phyloP scores from a whole-genome alignment of 1,140 invertebrate genomes.

The Drosophila setifemur region DNA sequence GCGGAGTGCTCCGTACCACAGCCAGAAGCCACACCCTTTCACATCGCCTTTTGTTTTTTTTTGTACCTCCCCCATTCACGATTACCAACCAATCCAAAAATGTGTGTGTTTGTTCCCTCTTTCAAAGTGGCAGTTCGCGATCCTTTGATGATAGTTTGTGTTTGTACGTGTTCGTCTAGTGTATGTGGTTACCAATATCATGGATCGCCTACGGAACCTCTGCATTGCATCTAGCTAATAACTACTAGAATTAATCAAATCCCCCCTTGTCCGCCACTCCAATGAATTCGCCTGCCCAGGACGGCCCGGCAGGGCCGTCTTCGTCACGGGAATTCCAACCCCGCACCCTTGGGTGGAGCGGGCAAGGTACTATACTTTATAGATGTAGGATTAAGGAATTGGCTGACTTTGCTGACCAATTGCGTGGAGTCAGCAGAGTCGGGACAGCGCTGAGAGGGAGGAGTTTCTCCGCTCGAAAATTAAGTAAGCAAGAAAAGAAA shows the following conservation, averaged over 20 bases:
- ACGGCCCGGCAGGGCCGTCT: neutral
- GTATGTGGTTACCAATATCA: neutral
- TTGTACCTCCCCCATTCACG: neutral
- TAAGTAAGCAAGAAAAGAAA: neutral
- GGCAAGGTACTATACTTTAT: neutral
- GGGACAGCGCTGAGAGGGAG: too few species aligned
- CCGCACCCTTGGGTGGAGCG: neutral
- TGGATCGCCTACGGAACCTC: neutral
- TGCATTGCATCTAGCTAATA: conserved; percentile 9
- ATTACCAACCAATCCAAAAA: too few species aligned
- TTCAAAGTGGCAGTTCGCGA: neutral
- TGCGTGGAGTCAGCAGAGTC: neutral
- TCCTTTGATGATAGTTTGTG: neutral
- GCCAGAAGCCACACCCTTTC: neutral
- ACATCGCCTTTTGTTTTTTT: neutral
- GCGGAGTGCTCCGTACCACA: neutral
- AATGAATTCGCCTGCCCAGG: conserved; percentile 17
- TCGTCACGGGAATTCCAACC: conserved; percentile 3
- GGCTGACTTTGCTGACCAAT: neutral
- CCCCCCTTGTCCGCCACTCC: neutral
- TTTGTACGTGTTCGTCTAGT: neutral
- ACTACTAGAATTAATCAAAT: conserved; percentile 19
- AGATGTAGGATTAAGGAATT: conserved; percentile 10
- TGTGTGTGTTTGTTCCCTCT: too few species aligned
- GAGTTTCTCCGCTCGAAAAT: neutral